Conservation (phyloP, 2,797 vertebrate genomes). For the Sciurus carolinensis region DNA sequence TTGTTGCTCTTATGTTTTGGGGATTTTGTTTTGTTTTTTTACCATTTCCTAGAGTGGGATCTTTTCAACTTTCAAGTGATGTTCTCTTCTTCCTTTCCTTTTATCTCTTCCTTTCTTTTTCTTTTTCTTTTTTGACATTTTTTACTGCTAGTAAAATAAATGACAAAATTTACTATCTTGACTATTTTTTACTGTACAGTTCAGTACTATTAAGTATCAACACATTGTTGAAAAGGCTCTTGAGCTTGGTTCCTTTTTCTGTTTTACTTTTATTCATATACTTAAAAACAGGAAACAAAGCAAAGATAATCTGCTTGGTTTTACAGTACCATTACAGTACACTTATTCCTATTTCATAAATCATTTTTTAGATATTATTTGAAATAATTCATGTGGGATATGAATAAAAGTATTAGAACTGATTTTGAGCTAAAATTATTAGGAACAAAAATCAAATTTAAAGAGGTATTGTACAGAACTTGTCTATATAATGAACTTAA, state of each 20-base stretch:
- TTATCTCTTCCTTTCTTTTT: not conserved
- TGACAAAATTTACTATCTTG: not conserved
- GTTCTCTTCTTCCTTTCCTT: conserved; percentile 5
- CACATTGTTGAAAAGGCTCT: not conserved
- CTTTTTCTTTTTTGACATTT: not conserved
- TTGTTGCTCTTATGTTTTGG: not conserved
- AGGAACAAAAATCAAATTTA: conserved; percentile 14
- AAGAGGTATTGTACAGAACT: not conserved
- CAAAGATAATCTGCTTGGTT: conserved; percentile 15
- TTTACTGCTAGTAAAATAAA: conserved; percentile 35
- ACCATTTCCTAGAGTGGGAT: not conserved
- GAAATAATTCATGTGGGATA: not conserved
- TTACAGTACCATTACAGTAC: not conserved
- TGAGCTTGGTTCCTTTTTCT: not conserved
- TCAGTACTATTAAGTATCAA: not conserved
- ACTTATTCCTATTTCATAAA: not conserved
- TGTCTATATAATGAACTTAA: not conserved
- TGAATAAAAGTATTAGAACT: conserved; percentile 46
- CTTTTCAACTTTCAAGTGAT: not conserved
- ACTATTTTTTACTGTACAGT: not conserved
- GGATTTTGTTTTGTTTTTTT: not conserved
- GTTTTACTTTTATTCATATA: conserved; percentile 16
- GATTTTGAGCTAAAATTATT: conserved; percentile 10
- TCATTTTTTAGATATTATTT: conserved; percentile 36
- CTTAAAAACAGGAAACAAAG: not conserved